A percentile compares a stretch with the other conserved stretches of the same genome.
Evolutionary conservation across 2,888 invertebrate species (phyloP).

Genomic region (Platypus cylindrus): DNA sequence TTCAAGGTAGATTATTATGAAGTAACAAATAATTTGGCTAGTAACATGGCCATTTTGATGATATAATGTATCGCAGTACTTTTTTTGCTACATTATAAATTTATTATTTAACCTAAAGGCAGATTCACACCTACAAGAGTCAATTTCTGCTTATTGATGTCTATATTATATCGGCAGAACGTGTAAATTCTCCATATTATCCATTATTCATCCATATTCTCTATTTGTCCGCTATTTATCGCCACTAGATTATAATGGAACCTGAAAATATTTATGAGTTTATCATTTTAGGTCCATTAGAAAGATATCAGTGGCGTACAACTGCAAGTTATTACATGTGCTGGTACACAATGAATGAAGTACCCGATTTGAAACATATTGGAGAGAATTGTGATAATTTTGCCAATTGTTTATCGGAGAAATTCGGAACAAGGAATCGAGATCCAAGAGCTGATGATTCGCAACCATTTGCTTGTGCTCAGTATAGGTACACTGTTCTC

Average conservation of each 20-base stretch:
- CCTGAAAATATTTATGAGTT: neutral
- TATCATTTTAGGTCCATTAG: slow-evolving; percentile 32
- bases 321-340: slow-evolving; percentile 56
- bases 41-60: no score
- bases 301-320: slow-evolving; percentile 49
- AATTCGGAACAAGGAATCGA: slow-evolving; percentile 33
- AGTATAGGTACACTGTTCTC: slow-evolving; percentile 24
- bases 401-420: slow-evolving; percentile 42
- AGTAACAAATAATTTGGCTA: no score
- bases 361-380: slow-evolving; percentile 39
- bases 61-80: no score
- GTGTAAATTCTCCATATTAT: no score
- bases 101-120: no score
- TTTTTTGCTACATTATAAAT: no score
- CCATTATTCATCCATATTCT: no score
- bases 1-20: slow-evolving; percentile 35
- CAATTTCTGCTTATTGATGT: no score
- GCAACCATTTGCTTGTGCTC: slow-evolving; percentile 44
- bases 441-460: slow-evolving; percentile 47
- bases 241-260: no score
- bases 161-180: no score
- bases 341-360: slow-evolving; percentile 48
- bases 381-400: slow-evolving; percentile 49
- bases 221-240: no score
- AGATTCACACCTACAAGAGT: no score